phyloP scores from a whole-genome alignment of 2,113 vertebrate genomes.

The Nymphicus hollandicus region DNA sequence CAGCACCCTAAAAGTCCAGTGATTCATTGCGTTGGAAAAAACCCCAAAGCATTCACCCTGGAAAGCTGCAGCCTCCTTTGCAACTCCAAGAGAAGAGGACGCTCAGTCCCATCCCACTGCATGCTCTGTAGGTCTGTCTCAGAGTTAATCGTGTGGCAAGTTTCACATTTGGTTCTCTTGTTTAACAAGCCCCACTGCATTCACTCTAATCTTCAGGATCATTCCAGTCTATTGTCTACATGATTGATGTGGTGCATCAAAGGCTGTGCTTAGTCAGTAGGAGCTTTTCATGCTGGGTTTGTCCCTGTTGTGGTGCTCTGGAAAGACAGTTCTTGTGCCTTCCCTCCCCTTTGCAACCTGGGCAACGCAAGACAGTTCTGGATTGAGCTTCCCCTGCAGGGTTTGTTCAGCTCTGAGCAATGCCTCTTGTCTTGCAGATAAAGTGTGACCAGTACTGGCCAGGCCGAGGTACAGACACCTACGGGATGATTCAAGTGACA shows the following conservation, averaged over 20 bases:
- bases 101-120: not conserved
- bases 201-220: not conserved
- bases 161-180: not conserved
- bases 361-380: not conserved
- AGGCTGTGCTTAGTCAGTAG: not conserved
- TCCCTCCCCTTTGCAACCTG: not conserved
- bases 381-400: not conserved
- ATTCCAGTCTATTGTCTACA: not conserved
- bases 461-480: constrained; percentile 90
- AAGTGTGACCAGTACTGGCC: constrained; percentile 99
- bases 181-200: constrained; percentile 7
- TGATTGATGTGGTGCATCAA: not conserved
- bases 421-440: constrained; percentile 72
- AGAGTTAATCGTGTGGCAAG: constrained; percentile 26
- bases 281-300: not conserved
- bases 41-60: not conserved
- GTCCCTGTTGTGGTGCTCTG: not conserved
- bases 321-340: not conserved
- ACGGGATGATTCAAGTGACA: constrained; percentile 96
- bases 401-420: not conserved
- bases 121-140: not conserved
- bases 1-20: constrained; percentile 36
- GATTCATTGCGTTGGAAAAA: not conserved
- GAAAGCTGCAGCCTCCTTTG: constrained; percentile 2
- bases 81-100: not conserved